These are phyloP conservation scores for Felis catus DNA, from an alignment of 2,113 vertebrate genomes.

Conservation along the genomic window DNA sequence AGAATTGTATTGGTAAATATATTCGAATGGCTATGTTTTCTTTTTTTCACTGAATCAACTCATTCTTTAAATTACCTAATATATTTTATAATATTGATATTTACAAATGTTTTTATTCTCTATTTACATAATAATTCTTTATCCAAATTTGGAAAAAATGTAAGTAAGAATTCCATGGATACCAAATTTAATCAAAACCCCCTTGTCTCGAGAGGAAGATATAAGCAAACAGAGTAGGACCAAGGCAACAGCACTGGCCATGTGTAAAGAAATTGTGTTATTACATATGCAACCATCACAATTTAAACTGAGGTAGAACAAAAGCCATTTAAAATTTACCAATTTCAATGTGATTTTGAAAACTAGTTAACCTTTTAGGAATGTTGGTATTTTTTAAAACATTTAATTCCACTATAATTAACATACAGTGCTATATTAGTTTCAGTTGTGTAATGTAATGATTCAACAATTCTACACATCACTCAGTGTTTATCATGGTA, in stretches of 20 bases:
- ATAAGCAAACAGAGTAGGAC: not conserved
- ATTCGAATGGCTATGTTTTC: not conserved
- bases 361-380: not conserved
- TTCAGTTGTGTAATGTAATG: not conserved
- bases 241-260: not conserved
- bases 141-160: not conserved
- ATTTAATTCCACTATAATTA: not conserved
- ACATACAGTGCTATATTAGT: not conserved
- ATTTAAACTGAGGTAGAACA: not conserved
- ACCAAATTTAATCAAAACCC: not conserved
- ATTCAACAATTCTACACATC: not conserved
- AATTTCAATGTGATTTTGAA: not conserved
- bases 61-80: not conserved
- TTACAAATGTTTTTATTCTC: not conserved
- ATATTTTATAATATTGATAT: not conserved
- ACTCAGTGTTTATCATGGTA: not conserved
- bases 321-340: not conserved
- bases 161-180: not conserved
- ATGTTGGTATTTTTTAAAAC: not conserved
- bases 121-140: not conserved
- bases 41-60: not conserved
- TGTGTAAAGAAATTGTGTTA: not conserved
- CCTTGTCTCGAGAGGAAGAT: not conserved
- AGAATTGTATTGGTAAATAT: not conserved
- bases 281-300: not conserved